Conservation (phyloP, 2,888 invertebrate genomes). For the Notodonta ziczac region DNA sequence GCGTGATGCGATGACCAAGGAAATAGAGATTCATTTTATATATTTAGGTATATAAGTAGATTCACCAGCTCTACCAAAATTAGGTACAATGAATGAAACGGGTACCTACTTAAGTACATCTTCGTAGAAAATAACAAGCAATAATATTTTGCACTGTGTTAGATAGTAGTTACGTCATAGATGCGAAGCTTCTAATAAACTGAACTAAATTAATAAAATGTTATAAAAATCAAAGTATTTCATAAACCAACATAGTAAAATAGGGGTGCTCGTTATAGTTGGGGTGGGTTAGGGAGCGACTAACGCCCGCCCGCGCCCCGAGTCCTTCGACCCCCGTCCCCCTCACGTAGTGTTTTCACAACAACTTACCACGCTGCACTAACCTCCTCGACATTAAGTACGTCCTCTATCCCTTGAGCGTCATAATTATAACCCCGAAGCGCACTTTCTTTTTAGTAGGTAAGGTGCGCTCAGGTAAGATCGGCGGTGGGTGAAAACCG, state of each 20-base stretch:
- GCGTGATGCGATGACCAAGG: no score
- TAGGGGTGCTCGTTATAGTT: constrained; percentile 50
- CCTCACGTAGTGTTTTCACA: constrained; percentile 50
- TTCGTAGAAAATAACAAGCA: no score
- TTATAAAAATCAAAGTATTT: not conserved
- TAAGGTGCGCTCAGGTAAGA: no score
- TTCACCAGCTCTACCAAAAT: no score
- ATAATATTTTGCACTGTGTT: no score
- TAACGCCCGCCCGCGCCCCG: constrained; percentile 10
- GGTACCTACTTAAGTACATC: no score
- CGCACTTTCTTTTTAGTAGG: not conserved
- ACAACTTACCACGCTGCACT: constrained; percentile 46
- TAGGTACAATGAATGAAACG: no score
- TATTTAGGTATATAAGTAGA: no score
- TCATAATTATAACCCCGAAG: constrained; percentile 15
- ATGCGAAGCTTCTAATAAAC: no score
- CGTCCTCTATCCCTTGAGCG: constrained; percentile 36
- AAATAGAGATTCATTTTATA: no score
- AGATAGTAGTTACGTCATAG: no score
- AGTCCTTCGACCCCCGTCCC: constrained; percentile 9
- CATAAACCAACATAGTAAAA: constrained; percentile 22
- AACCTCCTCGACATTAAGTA: constrained; percentile 38
- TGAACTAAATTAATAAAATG: not conserved
- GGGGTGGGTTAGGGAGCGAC: constrained; percentile 57
- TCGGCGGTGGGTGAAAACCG: no score